Evolutionary conservation across 2,797 vertebrate genomes (phyloP).

Genomic region (Nannoperca australis): DNA sequence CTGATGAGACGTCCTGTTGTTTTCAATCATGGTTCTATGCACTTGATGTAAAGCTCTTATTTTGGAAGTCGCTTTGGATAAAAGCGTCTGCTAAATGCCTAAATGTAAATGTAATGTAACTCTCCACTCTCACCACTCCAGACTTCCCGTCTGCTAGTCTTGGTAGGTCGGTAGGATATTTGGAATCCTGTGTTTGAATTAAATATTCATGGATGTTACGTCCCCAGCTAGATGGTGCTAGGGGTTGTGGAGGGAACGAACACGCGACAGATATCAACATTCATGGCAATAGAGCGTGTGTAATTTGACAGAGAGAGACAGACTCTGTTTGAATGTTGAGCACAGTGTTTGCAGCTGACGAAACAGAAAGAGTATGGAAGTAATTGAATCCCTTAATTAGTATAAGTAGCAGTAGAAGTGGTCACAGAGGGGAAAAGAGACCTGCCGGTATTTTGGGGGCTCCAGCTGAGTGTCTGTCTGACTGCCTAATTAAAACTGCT

Average conservation of each 20-base stretch:
- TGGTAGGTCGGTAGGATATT: not conserved
- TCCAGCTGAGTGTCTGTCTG: conserved; percentile 55
- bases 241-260: too few relatives aligned
- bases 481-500: conserved; percentile 65
- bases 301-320: conserved; percentile 21
- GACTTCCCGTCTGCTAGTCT: not conserved
- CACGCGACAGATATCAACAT: too few relatives aligned
- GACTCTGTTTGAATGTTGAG: conserved; percentile 23
- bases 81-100: too few relatives aligned
- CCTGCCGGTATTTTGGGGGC: conserved; percentile 27
- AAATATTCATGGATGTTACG: not conserved
- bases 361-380: conserved; percentile 42
- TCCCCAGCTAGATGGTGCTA: too few relatives aligned
- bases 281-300: not conserved
- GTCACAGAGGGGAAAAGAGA: conserved; percentile 39
- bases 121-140: not conserved
- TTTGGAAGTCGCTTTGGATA: too few relatives aligned
- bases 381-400: conserved; percentile 65
- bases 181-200: not conserved
- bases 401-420: conserved; percentile 50
- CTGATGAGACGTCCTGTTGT: too few relatives aligned
- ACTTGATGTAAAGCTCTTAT: too few relatives aligned
- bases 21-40: too few relatives aligned
- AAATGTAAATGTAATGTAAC: too few relatives aligned
- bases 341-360: conserved; percentile 42